Evolutionary conservation across 2,113 vertebrate genomes (phyloP), one percentile per base, ranked within the genome.

Genomic region (Austrofundulus limnaeus): DNA sequence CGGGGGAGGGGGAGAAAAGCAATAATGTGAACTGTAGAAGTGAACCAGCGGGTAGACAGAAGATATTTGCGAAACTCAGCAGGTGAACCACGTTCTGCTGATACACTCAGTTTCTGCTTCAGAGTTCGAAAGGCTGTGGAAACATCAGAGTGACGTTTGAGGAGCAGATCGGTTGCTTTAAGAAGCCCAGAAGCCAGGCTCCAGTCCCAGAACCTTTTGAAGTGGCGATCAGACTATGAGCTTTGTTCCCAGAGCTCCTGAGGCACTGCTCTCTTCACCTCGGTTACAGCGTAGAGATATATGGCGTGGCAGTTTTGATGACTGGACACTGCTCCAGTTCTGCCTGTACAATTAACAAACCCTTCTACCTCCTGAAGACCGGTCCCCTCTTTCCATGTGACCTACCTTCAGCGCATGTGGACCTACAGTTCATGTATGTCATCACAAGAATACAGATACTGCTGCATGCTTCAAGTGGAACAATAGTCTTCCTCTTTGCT

Each of bases 291-390:
- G 66, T 46, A 71, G 71, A 73, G 62, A 85, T 34, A 34, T 80
- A 62, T 31, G 55, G 42, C 37, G 56, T 87, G 86, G 80, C 86
- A 88, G 82, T 79, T 83, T 61, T 85, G 87, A 86, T 89, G 87
- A 88, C 72, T 83, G 82, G 87, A 85, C 85, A 70, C 67, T 81
- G 82, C 85, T 87, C 81, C 74, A 82, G 75, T 81, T 85, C 72
- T 37, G 83, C 81, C 87, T 84, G 77, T 87, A 86, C 82, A 86
- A 86, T 90, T 88, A 90, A 74, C 79, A 70, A 64, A 74, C 28
- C 72, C 61, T 65, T 64, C 64, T 70, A 57, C 61, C 74, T 71
- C 83, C 70, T 6, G 81, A 86, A 83, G 72, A 82, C 67, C 61
- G 77, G 55, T 77, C 80, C 72, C 72, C 84, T 79, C 76, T 66